These are phyloP conservation scores for Drosophila insularis DNA, from an alignment of 1,140 invertebrate species.

Conservation along the genomic window DNA sequence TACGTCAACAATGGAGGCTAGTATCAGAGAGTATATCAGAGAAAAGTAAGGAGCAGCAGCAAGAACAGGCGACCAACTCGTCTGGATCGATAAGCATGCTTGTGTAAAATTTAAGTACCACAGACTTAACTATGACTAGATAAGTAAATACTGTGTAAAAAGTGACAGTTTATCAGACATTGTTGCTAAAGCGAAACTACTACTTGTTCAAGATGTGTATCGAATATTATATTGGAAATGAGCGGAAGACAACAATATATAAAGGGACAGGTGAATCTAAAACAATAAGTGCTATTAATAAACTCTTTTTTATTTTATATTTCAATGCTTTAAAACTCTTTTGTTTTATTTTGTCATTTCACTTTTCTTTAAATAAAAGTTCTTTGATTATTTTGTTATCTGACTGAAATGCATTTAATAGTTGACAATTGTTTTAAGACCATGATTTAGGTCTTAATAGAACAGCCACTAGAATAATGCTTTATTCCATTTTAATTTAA, in stretches of 20 bases:
- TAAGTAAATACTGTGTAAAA: constrained; percentile 30
- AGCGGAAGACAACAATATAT: no score
- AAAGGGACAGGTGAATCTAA: background rate
- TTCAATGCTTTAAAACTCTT: background rate
- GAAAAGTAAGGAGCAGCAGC: background rate
- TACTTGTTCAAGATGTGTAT: background rate
- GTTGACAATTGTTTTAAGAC: background rate
- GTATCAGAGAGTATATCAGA: constrained; percentile 15
- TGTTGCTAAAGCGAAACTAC: background rate
- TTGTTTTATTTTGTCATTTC: no score
- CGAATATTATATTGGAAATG: no score
- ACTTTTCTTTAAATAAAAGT: background rate
- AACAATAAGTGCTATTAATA: background rate
- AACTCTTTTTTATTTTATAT: background rate
- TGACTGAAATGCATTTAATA: background rate
- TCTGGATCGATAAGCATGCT: constrained; percentile 60
- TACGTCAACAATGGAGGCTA: constrained; percentile 32
- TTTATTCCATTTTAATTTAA: background rate
- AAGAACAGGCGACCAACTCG: constrained; percentile 9
- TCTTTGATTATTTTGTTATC: background rate
- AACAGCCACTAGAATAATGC: no score
- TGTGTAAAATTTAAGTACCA: constrained; percentile 53
- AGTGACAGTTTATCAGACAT: constrained; percentile 55
- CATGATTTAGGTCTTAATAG: background rate
- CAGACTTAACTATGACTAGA: constrained; percentile 55